A percentile compares a stretch with the other conserved stretches of the same genome.
Conservation (phyloP, 2,888 invertebrate genomes). For the Aphidius colemani region DNA sequence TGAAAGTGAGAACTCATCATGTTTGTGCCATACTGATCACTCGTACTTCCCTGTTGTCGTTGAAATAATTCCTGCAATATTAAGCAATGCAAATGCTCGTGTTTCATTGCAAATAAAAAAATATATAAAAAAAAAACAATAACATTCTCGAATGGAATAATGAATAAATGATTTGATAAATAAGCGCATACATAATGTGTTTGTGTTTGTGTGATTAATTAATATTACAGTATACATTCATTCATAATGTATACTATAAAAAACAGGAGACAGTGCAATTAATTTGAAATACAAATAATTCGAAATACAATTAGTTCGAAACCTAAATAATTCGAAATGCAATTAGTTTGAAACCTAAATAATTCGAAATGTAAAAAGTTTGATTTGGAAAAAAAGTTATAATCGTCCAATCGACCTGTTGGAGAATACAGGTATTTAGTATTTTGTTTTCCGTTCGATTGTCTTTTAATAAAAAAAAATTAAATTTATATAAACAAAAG, state of each 20-base stretch:
- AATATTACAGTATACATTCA: conserved; percentile 14
- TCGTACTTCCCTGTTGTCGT: conserved; percentile 74
- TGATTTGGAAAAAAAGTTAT: too few relatives aligned
- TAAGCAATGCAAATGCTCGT: conserved; percentile 44
- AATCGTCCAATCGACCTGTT: too few relatives aligned
- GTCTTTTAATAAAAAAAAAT: too few relatives aligned
- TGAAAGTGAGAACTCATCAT: conserved; percentile 81
- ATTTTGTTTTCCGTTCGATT: too few relatives aligned
- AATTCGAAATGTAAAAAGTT: too few relatives aligned
- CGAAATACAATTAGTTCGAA: too few relatives aligned
- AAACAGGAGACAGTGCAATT: too few relatives aligned
- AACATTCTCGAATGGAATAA: conserved; percentile 30
- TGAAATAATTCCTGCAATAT: conserved; percentile 78
- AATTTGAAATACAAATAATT: too few relatives aligned
- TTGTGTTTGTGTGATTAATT: conserved; percentile 17
- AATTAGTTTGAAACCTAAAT: too few relatives aligned
- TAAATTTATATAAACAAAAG: too few relatives aligned
- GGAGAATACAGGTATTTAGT: too few relatives aligned
- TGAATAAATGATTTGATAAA: neutral
- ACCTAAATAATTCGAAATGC: too few relatives aligned
- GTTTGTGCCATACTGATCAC: conserved; percentile 59
- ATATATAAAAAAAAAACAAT: conserved; percentile 14
- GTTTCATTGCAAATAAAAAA: conserved; percentile 26
- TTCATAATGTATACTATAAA: conserved; percentile 29
- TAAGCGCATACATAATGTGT: conserved; percentile 28